Evolutionary conservation across 2,113 vertebrate species (phyloP), one percentile per base, ranked within the genome.

Genomic region (Hippocampus mohnikei): DNA sequence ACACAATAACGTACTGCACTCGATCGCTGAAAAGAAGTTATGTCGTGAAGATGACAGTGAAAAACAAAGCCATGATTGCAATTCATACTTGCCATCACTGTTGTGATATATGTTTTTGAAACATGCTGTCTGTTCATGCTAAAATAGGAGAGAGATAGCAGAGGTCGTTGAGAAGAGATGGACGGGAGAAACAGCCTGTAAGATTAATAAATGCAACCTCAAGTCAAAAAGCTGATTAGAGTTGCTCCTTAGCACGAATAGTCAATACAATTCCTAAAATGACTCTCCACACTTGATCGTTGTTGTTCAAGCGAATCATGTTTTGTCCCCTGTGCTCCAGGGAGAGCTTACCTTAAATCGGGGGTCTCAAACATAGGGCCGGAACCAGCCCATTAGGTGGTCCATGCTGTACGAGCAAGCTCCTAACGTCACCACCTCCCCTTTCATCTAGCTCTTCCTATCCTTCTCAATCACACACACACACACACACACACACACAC

Each of bases 21-120:
- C 13, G 0, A 5, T 11, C 29, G 62, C 63, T 60, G 21, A 70
- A 42, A 67, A 46, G 65, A 81, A 74, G 15, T 58, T 70, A 67
- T 75, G 64, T 56, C 46, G 68, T 67, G 18, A 60, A 62, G 58
- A 75, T 71, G 62, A 69, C 72, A 44, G 37, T 71, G 71, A 75
- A 83, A 75, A 72, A 78, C 46, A 56, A 75, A 37, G 15, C 70
- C 50, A 8, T 2, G 41, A 74, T 33, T 11, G 11, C n/a, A 4
- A 62, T 65, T 79, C 73, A 60, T 25, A 61, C 70, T 72, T 0
- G 1, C 67, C 59, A 66, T 84, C 73, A 52, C 79, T 74, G 79
- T 80, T 77, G 75, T 66, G 63, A 82, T 81, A 82, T 79, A 80
- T 79, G 73, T 73, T 69, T 75, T 77, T 62, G 61, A 85, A 77